phyloP scores from a whole-genome alignment of 2,113 vertebrate genomes.

The Polypterus senegalus region DNA sequence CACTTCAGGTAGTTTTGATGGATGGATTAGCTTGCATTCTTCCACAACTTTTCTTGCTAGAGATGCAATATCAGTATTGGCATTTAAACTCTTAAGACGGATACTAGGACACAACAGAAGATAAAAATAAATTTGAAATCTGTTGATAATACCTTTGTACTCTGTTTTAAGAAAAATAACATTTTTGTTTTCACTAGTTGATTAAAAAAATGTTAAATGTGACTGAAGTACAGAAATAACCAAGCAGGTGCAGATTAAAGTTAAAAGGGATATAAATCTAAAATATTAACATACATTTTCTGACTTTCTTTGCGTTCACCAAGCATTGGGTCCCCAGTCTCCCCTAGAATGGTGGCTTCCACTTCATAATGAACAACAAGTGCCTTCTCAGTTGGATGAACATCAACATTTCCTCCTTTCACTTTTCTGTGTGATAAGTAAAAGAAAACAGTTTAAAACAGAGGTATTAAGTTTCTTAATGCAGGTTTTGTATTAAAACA shows the following conservation, averaged over 20 bases:
- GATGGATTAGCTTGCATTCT: slow-evolving; percentile 85
- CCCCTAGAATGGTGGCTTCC: slow-evolving; percentile 80
- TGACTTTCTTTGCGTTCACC: slow-evolving; percentile 84
- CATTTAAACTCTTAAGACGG: slow-evolving; percentile 87
- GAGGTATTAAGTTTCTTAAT: too few species aligned
- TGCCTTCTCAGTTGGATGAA: slow-evolving; percentile 84
- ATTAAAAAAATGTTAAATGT: too few species aligned
- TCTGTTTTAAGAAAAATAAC: neutral
- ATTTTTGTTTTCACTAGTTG: too few species aligned
- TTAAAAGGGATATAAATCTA: neutral
- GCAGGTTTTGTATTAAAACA: too few species aligned
- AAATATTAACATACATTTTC: slow-evolving; percentile 68
- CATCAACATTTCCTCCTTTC: slow-evolving; percentile 79
- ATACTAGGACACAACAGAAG: slow-evolving; percentile 50
- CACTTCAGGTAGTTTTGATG: slow-evolving; percentile 75
- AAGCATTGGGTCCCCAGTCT: slow-evolving; percentile 69
- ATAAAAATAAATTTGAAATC: neutral
- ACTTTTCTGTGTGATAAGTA: slow-evolving; percentile 55
- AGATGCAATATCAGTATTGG: slow-evolving; percentile 77
- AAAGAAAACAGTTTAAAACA: neutral
- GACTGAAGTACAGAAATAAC: neutral
- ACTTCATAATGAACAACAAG: slow-evolving; percentile 89
- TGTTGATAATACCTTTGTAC: neutral
- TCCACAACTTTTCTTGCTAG: slow-evolving; percentile 89
- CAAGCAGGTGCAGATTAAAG: neutral